phyloP scores from a whole-genome alignment of 2,113 vertebrate species.

The Vidua chalybeata region DNA sequence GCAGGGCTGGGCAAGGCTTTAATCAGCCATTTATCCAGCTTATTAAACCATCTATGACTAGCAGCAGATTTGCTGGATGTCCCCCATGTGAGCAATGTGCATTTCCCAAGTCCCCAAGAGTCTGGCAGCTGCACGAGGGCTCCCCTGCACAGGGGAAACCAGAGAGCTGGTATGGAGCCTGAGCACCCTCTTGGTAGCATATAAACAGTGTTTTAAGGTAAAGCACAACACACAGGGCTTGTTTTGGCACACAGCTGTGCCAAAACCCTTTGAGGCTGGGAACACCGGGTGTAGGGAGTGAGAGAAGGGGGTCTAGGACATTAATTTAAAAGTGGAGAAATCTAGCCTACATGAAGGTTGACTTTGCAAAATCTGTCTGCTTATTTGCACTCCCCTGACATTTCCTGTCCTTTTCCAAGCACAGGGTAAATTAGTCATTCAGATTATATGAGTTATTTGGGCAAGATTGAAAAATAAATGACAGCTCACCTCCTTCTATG shows the following conservation, averaged over 20 bases:
- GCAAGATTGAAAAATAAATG: constrained; percentile 4
- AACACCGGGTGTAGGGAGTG: neutral
- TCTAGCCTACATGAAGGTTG: neutral
- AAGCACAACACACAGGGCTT: neutral
- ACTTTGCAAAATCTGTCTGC: neutral
- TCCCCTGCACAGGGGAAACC: neutral
- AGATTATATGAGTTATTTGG: neutral
- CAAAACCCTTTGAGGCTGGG: neutral
- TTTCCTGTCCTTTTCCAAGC: neutral
- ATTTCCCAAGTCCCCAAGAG: neutral
- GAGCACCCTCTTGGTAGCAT: neutral
- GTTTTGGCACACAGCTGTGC: neutral
- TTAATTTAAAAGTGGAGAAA: neutral
- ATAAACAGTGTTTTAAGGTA: neutral
- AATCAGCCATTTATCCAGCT: neutral
- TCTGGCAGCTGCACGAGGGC: neutral
- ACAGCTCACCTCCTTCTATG: neutral
- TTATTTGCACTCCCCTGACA: neutral
- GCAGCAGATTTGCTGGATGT: neutral
- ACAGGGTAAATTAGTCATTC: neutral
- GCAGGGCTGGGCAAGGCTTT: neutral
- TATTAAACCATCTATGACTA: neutral
- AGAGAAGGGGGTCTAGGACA: neutral
- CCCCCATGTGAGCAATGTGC: neutral
- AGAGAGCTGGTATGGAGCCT: neutral